Evolutionary conservation across 2,113 vertebrate genomes (phyloP).

Genomic region (Cyanoliseus patagonus): DNA sequence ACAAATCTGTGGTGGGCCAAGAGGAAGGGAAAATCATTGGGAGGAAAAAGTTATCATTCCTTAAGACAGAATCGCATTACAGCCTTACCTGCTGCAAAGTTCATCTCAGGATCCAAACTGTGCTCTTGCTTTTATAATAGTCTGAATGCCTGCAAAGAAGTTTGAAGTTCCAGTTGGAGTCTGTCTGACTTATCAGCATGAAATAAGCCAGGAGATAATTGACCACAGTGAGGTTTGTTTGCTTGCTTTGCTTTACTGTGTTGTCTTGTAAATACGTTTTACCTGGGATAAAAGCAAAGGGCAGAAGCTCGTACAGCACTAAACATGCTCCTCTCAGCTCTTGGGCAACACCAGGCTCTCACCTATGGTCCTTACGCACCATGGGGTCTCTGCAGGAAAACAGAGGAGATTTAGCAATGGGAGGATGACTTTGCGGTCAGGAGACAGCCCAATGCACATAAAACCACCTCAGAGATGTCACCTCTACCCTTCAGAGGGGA

Average conservation of each 20-base stretch:
- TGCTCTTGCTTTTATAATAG: background rate
- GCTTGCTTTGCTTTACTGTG: background rate
- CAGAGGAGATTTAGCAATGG: background rate
- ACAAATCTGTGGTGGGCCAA: background rate
- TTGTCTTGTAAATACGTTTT: background rate
- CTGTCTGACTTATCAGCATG: background rate
- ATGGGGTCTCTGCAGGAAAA: background rate
- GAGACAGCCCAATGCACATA: background rate
- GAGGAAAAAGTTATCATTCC: background rate
- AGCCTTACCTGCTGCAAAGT: background rate
- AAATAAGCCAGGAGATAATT: background rate
- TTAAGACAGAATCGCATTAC: background rate
- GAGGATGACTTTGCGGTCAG: background rate
- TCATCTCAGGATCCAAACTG: background rate
- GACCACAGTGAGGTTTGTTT: background rate
- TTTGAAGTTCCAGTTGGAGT: background rate
- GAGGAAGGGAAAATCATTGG: background rate
- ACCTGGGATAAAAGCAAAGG: background rate
- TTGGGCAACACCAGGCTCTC: background rate
- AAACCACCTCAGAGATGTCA: background rate
- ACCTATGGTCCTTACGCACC: background rate
- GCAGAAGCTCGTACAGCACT: background rate
- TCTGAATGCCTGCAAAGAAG: background rate
- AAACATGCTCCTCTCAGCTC: background rate
- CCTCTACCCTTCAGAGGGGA: background rate